phyloP scores from a whole-genome alignment of 2,113 vertebrate species.

The Procapra przewalskii region DNA sequence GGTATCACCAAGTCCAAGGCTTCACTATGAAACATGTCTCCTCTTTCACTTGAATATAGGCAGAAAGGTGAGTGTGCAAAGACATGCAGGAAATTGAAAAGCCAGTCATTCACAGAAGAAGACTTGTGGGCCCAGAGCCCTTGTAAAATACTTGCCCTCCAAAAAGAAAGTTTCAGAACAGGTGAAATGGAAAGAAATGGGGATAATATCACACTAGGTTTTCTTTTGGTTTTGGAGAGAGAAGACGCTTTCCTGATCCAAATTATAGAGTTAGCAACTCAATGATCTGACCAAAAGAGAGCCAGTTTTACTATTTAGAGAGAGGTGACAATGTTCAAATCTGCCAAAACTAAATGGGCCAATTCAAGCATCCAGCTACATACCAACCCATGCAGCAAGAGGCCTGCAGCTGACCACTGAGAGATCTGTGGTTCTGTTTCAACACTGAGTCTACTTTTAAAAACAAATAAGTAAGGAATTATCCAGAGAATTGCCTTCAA shows the following conservation, averaged over 20 bases:
- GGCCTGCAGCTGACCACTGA: not conserved
- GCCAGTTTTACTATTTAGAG: constrained; percentile 35
- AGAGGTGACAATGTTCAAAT: constrained; percentile 52
- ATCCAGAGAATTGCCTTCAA: not conserved
- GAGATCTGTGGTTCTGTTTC: constrained; percentile 7
- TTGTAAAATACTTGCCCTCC: not conserved
- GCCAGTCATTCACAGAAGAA: not conserved
- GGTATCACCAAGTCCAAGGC: constrained; percentile 28
- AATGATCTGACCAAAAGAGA: constrained; percentile 31
- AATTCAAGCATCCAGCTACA: not conserved
- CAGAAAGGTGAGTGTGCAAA: not conserved
- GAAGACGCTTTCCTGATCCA: not conserved
- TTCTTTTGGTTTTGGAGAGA: not conserved
- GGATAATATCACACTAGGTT: not conserved
- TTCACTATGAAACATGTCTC: not conserved
- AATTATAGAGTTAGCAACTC: not conserved
- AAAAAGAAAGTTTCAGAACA: not conserved
- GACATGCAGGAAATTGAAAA: not conserved
- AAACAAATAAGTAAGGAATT: not conserved
- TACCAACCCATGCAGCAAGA: not conserved
- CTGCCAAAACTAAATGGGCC: constrained; percentile 42
- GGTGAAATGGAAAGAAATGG: not conserved
- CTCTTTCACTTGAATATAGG: not conserved
- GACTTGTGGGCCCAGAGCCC: not conserved
- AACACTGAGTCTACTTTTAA: not conserved